phyloP scores from a whole-genome alignment of 1,140 invertebrate species.

The Cardiocondyla obscurior region DNA sequence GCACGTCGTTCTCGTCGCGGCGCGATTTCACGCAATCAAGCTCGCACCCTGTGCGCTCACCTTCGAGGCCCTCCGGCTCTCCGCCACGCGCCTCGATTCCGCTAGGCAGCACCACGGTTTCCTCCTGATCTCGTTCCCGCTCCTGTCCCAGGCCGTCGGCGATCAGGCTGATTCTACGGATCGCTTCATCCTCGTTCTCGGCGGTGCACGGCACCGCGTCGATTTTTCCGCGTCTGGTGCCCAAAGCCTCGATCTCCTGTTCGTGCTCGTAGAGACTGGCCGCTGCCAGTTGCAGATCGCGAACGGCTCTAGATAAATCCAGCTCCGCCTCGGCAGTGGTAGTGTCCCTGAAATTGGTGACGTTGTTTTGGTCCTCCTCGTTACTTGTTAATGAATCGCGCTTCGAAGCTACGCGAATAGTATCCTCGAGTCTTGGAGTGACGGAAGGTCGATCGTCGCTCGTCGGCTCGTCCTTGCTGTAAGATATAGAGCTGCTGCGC shows the following conservation, averaged over 20 bases:
- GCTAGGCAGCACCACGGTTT: constrained; percentile 28
- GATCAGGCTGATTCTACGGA: background rate
- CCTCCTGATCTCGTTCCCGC: constrained; percentile 43
- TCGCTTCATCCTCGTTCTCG: background rate
- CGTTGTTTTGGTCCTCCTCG: background rate
- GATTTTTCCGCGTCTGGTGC: background rate
- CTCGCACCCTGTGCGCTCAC: constrained; percentile 65
- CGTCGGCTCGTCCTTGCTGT: constrained; percentile 41
- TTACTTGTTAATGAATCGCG: constrained; percentile 7
- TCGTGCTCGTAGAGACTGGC: constrained; percentile 61
- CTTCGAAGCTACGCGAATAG: constrained; percentile 6
- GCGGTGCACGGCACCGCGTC: background rate
- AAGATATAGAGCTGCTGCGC: constrained; percentile 53
- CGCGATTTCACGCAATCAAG: constrained; percentile 30
- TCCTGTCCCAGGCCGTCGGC: background rate
- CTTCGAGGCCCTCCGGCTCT: constrained; percentile 49
- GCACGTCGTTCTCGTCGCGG: background rate
- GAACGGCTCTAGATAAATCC: constrained; percentile 61
- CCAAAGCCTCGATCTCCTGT: constrained; percentile 52
- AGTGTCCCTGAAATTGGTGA: background rate
- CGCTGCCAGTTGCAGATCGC: constrained; percentile 64
- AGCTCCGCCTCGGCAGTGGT: constrained; percentile 45
- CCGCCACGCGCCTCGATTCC: constrained; percentile 19
- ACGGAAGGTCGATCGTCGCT: constrained; percentile 23
- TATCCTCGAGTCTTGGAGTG: background rate